Base-by-base conservation (phyloP, 2,888 invertebrate species). In the Aphidoletes aphidimyza region DNA sequence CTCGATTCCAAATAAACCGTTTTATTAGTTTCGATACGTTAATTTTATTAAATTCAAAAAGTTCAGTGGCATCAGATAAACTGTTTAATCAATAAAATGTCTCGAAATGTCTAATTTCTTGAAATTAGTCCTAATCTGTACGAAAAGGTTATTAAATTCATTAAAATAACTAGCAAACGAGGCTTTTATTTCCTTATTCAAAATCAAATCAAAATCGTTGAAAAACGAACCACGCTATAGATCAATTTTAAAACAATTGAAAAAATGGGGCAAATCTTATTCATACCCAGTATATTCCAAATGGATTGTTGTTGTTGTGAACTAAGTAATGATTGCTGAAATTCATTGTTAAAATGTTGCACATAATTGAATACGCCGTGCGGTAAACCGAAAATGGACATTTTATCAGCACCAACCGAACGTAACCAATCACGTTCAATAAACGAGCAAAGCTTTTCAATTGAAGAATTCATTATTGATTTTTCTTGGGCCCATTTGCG, bases 401-500 rank as follows among this genome's bases (percentile, higher is more conserved):
- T 88, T 85, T 87, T 87, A n/a, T 87, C 87, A 3, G 87, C 86
- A 30, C 87, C 87, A n/a, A 87, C 86, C 0, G 85, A 86, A 19
- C 87, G 86, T 0, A 87, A 45, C 87, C 87, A 87, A 39, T 84
- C 85, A 17, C 87, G 84, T 83, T 87, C 87, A n/a, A 87, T 86
- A 84, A 87, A 87, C n/a, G 87, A 85, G 47, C 87, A 87, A 36
- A 87, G 85, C 37, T 54, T 22, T 14, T 34, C 39, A 47, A 85
- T 39, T n/a, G 37, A 49, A 39, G 22, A 9, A 11, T 37, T 83
- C 5, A 37, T 36, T 42, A 84, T 47, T n/a, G 69, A 17, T 83
- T 88, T 88, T 54, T 88, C 87, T 30, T 86, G 86, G 86, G 87
- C 87, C 88, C 88, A 88, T 85, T 88, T 88, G n/a, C 86, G 86